These are phyloP conservation scores for Apeira syringaria DNA, from an alignment of 2,888 invertebrate genomes.

Conservation along the genomic window DNA sequence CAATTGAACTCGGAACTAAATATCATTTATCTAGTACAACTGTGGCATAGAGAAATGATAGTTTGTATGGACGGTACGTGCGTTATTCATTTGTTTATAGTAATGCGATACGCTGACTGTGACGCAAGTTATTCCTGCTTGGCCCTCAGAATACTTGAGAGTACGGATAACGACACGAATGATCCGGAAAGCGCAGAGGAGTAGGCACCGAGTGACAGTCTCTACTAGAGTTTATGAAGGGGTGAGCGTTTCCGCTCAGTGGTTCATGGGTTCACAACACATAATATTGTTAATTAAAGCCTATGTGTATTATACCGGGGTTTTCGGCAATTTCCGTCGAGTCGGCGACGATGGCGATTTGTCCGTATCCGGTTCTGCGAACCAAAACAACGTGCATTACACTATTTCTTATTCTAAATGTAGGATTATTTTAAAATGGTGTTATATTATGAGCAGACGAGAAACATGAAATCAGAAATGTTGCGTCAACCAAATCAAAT, in stretches of 20 bases:
- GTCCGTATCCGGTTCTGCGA: conserved; percentile 92
- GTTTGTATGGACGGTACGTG: too few relatives aligned
- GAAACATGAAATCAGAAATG: conserved; percentile 12
- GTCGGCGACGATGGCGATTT: conserved; percentile 95
- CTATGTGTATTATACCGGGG: conserved; percentile 94
- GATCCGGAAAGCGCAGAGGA: conserved; percentile 73
- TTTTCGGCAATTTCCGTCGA: conserved; percentile 97
- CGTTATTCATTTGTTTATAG: too few relatives aligned
- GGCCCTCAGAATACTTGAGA: conserved; percentile 48
- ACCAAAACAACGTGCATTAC: conserved; percentile 67
- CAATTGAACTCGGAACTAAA: too few relatives aligned
- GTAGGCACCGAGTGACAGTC: conserved; percentile 81
- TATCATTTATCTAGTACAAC: too few relatives aligned
- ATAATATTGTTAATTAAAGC: conserved; percentile 78
- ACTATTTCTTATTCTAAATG: conserved; percentile 37
- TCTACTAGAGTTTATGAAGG: conserved; percentile 74
- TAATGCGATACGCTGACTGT: too few relatives aligned
- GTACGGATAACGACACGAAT: conserved; percentile 51
- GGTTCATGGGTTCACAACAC: conserved; percentile 82
- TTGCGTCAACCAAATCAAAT: too few relatives aligned
- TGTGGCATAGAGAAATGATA: too few relatives aligned
- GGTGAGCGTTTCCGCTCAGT: conserved; percentile 61
- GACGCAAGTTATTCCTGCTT: too few relatives aligned
- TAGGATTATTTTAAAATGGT: conserved; percentile 2
- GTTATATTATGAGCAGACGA: conserved; percentile 16